Percentiles rank a stretch among this genome's conserved stretches.
phyloP scores from a whole-genome alignment of 2,888 invertebrate species.

The Lasioglossum villosulum region DNA sequence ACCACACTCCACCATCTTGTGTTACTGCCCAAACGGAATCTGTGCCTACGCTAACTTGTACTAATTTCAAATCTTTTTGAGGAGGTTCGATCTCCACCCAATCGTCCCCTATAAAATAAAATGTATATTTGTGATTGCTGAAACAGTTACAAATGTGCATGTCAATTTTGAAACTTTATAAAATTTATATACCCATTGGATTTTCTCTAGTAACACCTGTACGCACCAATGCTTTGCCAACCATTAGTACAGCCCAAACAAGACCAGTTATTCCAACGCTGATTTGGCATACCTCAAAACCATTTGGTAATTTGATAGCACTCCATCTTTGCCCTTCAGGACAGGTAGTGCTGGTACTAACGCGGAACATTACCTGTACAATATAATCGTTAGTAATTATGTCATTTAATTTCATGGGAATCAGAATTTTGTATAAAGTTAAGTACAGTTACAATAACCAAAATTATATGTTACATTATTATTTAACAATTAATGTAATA shows the following conservation, averaged over 20 bases:
- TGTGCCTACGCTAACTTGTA: constrained; percentile 92
- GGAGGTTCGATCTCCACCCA: constrained; percentile 94
- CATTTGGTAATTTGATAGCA: constrained; percentile 90
- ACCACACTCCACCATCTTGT: constrained; percentile 94
- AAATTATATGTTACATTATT: constrained; percentile 16
- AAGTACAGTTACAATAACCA: constrained; percentile 21
- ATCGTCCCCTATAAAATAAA: constrained; percentile 86
- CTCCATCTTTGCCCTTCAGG: constrained; percentile 96
- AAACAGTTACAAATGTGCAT: neutral
- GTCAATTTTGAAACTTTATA: constrained; percentile 1
- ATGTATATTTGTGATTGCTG: neutral
- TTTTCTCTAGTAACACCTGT: constrained; percentile 93
- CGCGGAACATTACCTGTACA: constrained; percentile 91
- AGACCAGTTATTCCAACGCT: constrained; percentile 94
- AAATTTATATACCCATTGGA: constrained; percentile 86
- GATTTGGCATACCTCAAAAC: constrained; percentile 93
- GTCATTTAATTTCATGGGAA: neutral
- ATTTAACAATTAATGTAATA: constrained; percentile 12
- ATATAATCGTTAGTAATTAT: neutral
- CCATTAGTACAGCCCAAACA: constrained; percentile 94
- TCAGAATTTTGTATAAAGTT: neutral
- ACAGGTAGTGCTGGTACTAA: constrained; percentile 91
- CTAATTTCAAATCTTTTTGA: constrained; percentile 89
- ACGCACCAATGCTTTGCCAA: constrained; percentile 93
- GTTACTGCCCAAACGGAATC: constrained; percentile 92